Base-by-base conservation (phyloP, 2,888 invertebrate species). In the Chymomyza caudatula region DNA sequence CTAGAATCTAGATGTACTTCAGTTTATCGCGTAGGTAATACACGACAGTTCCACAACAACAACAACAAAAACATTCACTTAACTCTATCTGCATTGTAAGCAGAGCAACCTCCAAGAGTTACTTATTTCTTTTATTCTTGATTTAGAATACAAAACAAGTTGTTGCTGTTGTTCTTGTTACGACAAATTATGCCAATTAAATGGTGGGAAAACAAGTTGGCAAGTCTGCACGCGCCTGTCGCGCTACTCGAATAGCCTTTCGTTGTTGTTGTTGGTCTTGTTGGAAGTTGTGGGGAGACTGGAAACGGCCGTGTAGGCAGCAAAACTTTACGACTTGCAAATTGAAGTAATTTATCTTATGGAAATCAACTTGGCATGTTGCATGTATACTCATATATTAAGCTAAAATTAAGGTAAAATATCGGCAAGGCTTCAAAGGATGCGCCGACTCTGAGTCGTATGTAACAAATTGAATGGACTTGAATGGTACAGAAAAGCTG, bases 141-240 rank as follows among this genome's bases (percentile, higher is more conserved):
- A 22, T 15, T 20, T 22, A 25, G 23, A 22, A 15, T 20, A 53
- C n/a, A 53, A 53, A 25, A 22, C 20, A 53, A 53, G 25, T 69
- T 65, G 71, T 71, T 60, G 69, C 68, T 69, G 57, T 51, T 52
- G 43, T 52, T 59, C 60, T 63, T 52, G 63, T 65, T 61, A 63
- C 49, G 86, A 82, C 81, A 86, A 82, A 86, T 85, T 81, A 86
- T 85, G 76, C 85, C 86, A 82, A 86, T 86, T 86, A 86, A 74
- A 74, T 70, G 76, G 86, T 82, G 81, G 85, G 81, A 85, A 81
- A 84, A 82, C 85, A 67, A 82, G 81, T 86, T 81, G 73, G 76
- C 69, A 73, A 69, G 68, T 74, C 78, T 83, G 78, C 75, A 80
- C 66, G 72, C 77, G 74, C 11, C 29, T 68, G 66, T 73, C 67